A percentile compares a stretch with the other conserved stretches of the same genome.
Conservation (phyloP, 2,113 vertebrate genomes). For the Psilopogon haemacephalus region DNA sequence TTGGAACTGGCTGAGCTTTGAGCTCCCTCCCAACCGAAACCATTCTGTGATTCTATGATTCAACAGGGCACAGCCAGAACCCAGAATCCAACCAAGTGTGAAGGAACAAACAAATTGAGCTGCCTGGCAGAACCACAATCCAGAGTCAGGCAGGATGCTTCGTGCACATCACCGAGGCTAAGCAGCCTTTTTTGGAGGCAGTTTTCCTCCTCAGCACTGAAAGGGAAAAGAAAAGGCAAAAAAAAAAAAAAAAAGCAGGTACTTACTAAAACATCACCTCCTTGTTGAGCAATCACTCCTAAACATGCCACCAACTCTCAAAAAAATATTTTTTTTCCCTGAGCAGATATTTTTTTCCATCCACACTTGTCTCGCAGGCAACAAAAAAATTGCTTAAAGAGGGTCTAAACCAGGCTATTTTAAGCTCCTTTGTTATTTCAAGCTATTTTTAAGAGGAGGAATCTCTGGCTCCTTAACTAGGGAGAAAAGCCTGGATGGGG, state of each 20-base stretch:
- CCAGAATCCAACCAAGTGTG: neutral
- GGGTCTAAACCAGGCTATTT: neutral
- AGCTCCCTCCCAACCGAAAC: too few relatives aligned
- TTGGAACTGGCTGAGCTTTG: too few relatives aligned
- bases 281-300: neutral
- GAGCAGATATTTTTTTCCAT: conserved; percentile 36
- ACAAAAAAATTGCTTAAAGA: neutral
- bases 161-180: conserved; percentile 6
- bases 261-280: neutral
- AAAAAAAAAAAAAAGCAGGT: neutral
- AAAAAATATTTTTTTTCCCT: conserved; percentile 14
- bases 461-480: neutral
- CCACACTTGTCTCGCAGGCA: neutral
- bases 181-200: conserved; percentile 2
- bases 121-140: conserved; percentile 2
- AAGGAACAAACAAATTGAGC: neutral
- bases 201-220: conserved; percentile 9
- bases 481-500: too few relatives aligned
- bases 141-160: neutral
- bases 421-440: neutral
- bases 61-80: too few relatives aligned
- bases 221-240: neutral
- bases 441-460: conserved; percentile 7
- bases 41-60: too few relatives aligned
- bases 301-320: conserved; percentile 31